Evolutionary conservation across 2,797 vertebrate genomes (phyloP).

Genomic region (Megaceryle alcyon): DNA sequence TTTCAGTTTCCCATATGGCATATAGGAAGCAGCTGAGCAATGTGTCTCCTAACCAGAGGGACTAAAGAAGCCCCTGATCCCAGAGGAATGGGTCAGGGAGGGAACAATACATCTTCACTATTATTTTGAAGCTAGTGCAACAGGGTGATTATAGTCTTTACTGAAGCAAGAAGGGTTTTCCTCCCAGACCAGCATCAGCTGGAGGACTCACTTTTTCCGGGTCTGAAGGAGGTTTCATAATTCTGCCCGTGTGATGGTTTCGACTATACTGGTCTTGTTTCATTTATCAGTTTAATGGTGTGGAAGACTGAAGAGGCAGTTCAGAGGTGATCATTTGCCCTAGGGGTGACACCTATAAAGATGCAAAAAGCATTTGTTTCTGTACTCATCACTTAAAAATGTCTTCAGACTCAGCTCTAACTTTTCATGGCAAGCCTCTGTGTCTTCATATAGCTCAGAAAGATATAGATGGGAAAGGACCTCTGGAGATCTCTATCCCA

Average conservation of each 20-base stretch:
- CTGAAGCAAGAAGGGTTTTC: not conserved
- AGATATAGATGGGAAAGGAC: not conserved
- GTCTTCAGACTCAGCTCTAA: not conserved
- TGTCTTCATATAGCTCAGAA: not conserved
- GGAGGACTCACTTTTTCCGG: not conserved
- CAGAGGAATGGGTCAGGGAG: not conserved
- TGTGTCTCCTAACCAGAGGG: not conserved
- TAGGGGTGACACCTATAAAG: not conserved
- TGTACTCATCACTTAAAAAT: not conserved
- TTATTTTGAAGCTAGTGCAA: not conserved
- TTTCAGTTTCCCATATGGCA: conserved; percentile 23
- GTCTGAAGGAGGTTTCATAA: not conserved
- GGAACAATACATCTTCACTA: not conserved
- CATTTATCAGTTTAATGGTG: not conserved
- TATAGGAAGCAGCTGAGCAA: not conserved
- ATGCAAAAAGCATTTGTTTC: not conserved
- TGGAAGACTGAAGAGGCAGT: not conserved
- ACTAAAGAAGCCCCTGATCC: not conserved
- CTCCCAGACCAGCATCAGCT: not conserved
- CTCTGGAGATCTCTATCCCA: not conserved
- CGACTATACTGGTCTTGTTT: not conserved
- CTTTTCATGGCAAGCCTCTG: not conserved
- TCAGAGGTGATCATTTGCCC: not conserved
- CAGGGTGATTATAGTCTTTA: not conserved
- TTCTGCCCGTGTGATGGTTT: not conserved